phyloP scores from a whole-genome alignment of 2,113 vertebrate species.

The Melospiza georgiana region DNA sequence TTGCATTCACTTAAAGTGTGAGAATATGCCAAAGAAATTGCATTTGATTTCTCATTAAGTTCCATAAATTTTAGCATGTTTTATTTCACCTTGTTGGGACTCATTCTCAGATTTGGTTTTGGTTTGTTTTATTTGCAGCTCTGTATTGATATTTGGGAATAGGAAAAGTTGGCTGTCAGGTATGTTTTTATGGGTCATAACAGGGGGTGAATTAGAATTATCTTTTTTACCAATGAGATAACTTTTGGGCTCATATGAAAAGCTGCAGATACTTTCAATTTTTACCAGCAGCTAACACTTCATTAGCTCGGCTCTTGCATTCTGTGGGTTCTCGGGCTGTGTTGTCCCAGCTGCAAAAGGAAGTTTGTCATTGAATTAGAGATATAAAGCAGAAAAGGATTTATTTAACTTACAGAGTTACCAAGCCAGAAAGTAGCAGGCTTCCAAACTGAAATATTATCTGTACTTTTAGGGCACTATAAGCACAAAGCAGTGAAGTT shows the following conservation, averaged over 20 bases:
- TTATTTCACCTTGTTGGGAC: neutral
- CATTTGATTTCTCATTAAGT: neutral
- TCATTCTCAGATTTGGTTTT: neutral
- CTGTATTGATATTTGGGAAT: neutral
- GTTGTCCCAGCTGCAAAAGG: constrained; percentile 1
- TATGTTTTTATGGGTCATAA: neutral
- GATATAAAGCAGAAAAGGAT: neutral
- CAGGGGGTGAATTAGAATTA: neutral
- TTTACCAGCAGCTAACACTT: neutral
- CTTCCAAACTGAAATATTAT: neutral
- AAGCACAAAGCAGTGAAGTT: neutral
- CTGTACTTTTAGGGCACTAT: neutral
- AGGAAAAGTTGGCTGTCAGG: neutral
- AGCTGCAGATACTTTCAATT: neutral
- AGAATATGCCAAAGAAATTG: neutral
- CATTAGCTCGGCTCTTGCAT: neutral
- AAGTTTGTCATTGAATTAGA: neutral
- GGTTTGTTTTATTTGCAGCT: neutral
- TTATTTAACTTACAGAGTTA: neutral
- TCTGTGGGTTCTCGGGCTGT: neutral
- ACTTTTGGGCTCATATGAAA: neutral
- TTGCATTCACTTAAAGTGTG: neutral
- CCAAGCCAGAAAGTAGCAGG: neutral
- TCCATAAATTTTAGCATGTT: neutral
- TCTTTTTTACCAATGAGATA: neutral